Evolutionary conservation across 2,113 vertebrate species (phyloP), one percentile per base, ranked within the genome.

Genomic region (Otocyon megalotis): DNA sequence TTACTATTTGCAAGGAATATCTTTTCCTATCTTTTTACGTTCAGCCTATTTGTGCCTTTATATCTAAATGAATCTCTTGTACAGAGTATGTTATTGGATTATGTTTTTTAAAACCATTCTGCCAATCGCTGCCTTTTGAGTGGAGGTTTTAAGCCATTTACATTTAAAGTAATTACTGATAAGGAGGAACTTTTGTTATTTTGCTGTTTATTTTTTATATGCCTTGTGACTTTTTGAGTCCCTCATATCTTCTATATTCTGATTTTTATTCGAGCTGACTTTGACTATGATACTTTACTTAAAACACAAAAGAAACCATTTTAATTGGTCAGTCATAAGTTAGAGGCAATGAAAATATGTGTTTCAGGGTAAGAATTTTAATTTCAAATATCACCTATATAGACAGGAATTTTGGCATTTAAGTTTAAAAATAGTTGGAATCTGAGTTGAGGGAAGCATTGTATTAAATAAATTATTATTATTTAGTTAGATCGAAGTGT

Each of bases 281-380:
- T 71, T 72, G 60, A 35, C 48, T 72, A 6, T 77, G 30, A 19
- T 85, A 65, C 15, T 94, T 94, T 50, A 8, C 22, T 86, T 87
- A 69, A 92, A 91, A 37, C 85, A 85, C 19, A 63, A 56, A 88
- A 28, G 43, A 43, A 94, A 54, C 19, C 17, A 53, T 83, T 83
- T 88, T 88, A 83, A 53, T 83, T 35, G 19, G 5, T 65, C 50
- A 74, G 5, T 74, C 11, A 56, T 81, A 65, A 22, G 12, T 82
- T 96, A 63, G 74, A 88, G n/a, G n/a, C 48, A 65, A 56, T 35
- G 56, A 54, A 63, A 63, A 35, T 69, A 32, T 54, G 32, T 77
- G 30, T 86, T 90, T 88, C 62, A 94, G 67, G 50, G 62, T 93
- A 74, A 37, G 53, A 71, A 54, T 96, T 92, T 67, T 90, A 94